A percentile compares a stretch with the other conserved stretches of the same genome.
phyloP scores from a whole-genome alignment of 2,888 invertebrate species.

The Erannis defoliaria region DNA sequence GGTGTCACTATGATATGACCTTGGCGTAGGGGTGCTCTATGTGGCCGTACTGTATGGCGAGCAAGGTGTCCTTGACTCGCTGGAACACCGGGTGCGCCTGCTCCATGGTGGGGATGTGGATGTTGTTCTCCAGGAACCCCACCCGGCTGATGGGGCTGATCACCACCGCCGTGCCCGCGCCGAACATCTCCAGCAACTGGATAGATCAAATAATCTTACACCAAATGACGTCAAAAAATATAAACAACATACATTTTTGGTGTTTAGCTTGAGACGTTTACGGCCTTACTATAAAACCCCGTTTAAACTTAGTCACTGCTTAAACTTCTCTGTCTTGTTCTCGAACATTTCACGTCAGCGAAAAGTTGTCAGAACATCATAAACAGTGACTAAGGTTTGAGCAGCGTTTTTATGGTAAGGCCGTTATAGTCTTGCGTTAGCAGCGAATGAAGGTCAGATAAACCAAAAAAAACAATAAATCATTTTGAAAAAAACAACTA shows the following conservation, averaged over 20 bases:
- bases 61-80: slow-evolving; percentile 91
- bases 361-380: too few relatives aligned
- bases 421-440: too few relatives aligned
- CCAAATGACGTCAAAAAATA: not conserved
- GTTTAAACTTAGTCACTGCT: too few relatives aligned
- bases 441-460: too few relatives aligned
- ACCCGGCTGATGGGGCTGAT: slow-evolving; percentile 97
- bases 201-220: slow-evolving; percentile 40
- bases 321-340: too few relatives aligned
- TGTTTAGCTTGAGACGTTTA: too few relatives aligned
- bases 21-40: slow-evolving; percentile 93
- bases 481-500: too few relatives aligned
- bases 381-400: too few relatives aligned
- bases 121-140: slow-evolving; percentile 89
- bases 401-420: too few relatives aligned
- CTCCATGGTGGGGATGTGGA: slow-evolving; percentile 91
- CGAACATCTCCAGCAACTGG: slow-evolving; percentile 98
- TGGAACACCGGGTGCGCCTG: slow-evolving; percentile 91
- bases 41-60: slow-evolving; percentile 96
- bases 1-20: slow-evolving; percentile 68
- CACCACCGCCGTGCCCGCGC: slow-evolving; percentile 98
- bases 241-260: not conserved
- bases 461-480: too few relatives aligned
- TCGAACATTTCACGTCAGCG: too few relatives aligned
- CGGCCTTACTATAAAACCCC: too few relatives aligned